Evolutionary conservation across 1,140 invertebrate species (phyloP), one percentile per base, ranked within the genome.

Genomic region (Frieseomelitta varia): DNA sequence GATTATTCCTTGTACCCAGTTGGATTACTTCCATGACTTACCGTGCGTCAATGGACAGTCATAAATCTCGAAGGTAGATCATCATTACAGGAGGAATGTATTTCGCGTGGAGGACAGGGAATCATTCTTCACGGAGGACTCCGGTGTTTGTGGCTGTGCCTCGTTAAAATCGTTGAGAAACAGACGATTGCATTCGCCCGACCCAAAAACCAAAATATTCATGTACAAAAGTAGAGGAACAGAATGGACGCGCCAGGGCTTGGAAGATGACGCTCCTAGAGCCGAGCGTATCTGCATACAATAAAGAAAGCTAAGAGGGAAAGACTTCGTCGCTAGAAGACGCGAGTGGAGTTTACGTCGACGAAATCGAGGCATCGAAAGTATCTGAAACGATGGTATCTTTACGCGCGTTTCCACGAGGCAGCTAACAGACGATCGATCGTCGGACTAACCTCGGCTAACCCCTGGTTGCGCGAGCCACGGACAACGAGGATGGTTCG

Each of bases 401-500:
- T 65, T 8, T 8, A 27, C n/a, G n/a, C 15, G n/a, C 63, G 15
- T 65, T 65, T 53, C n/a, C 47, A 79, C 34, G 63, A 58, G 63
- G 61, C 74, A n/a, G 68, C 75, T 68, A 79, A 72, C 77, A 83
- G 63, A 84, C 56, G 58, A 39, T 19, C 47, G 65, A 84, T 88
- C 83, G 81, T 47, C 39, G 81, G 75, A 84, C 73, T 90, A 90
- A 91, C 90, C 90, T 82, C 65, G 81, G 73, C 47, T 91, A 91
- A 91, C 86, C 89, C 89, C 61, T 69, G 81, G 53, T 88, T 75
- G 74, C 75, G 63, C 73, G 79, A 79, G 75, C 75, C 69, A 74
- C 55, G 15, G 19, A 15, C 39, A 73, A 63, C 63, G 69, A 56
- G 79, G 73, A 67, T 82, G 73, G 83, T 91, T 88, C 88, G 78